Evolutionary conservation across 2,797 vertebrate genomes (phyloP).

Genomic region (Oryzias sinensis): DNA sequence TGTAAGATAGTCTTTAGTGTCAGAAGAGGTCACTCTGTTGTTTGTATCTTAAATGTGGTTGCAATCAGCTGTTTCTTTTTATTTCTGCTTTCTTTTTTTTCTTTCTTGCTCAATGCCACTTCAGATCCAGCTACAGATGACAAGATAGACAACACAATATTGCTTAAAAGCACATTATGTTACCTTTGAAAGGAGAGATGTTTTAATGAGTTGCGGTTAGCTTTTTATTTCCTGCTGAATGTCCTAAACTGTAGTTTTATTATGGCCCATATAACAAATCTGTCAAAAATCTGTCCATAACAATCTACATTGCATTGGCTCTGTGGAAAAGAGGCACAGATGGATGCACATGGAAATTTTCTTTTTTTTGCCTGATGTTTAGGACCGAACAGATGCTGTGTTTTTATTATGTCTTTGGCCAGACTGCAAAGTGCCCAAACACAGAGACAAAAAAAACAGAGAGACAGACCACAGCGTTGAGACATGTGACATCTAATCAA

Average conservation of each 20-base stretch:
- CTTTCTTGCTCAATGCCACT: neutral
- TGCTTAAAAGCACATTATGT: too few species aligned
- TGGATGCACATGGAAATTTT: neutral
- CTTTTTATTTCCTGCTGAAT: constrained; percentile 6
- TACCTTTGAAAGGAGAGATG: too few species aligned
- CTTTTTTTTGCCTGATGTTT: constrained; percentile 9
- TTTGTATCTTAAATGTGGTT: too few species aligned
- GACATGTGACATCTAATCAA: constrained; percentile 49
- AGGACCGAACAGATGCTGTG: constrained; percentile 17
- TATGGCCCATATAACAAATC: constrained; percentile 2
- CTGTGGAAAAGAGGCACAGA: constrained; percentile 15
- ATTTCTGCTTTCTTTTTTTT: constrained; percentile 10
- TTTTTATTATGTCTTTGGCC: constrained; percentile 27
- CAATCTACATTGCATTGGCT: constrained; percentile 9
- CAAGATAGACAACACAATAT: neutral
- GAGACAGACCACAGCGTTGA: constrained; percentile 1
- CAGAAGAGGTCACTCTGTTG: too few species aligned
- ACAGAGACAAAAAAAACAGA: constrained; percentile 15
- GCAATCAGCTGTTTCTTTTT: neutral
- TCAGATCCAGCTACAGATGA: neutral
- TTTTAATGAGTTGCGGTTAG: too few species aligned
- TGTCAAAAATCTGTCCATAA: constrained; percentile 5
- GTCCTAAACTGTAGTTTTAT: constrained; percentile 9
- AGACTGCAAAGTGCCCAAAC: constrained; percentile 20
- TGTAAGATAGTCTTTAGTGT: too few species aligned